Evolutionary conservation across 1,140 invertebrate genomes (phyloP).

Genomic region (Scaptomyza hsui): DNA sequence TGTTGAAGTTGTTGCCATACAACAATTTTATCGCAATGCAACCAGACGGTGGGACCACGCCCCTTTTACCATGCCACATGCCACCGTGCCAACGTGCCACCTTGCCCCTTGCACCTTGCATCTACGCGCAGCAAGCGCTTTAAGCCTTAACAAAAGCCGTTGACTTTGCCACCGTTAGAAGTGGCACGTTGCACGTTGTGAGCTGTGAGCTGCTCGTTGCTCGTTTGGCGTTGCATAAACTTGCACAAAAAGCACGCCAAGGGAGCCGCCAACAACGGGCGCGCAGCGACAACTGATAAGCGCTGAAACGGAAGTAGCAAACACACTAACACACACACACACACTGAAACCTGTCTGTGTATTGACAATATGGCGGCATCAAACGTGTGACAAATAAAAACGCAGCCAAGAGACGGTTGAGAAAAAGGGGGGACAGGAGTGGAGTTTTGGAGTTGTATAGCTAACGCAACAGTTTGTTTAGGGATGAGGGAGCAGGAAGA

Average conservation of each 20-base stretch:
- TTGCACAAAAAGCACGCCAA: slow-evolving; percentile 66
- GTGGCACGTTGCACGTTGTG: slow-evolving; percentile 40
- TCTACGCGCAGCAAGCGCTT: slow-evolving; percentile 2
- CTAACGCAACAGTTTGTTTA: slow-evolving; percentile 63
- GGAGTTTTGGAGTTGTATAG: slow-evolving; percentile 2
- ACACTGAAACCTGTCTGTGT: slow-evolving; percentile 13
- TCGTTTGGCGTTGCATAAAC: slow-evolving; percentile 59
- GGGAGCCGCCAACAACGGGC: slow-evolving; percentile 53
- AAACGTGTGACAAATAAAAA: slow-evolving; percentile 58
- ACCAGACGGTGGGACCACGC: slow-evolving; percentile 50
- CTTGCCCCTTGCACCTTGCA: not conserved
- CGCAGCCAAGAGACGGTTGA: slow-evolving; percentile 36
- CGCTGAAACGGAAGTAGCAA: slow-evolving; percentile 58
- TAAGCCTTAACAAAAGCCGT: slow-evolving; percentile 65
- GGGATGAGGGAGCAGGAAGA: not conserved
- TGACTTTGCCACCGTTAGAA: slow-evolving; percentile 49
- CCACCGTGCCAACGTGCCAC: too few relatives aligned
- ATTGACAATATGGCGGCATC: slow-evolving; percentile 47
- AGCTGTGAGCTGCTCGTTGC: slow-evolving; percentile 26
- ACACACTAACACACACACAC: slow-evolving; percentile 24
- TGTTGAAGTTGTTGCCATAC: slow-evolving; percentile 55
- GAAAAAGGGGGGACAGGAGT: not conserved
- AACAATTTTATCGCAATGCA: slow-evolving; percentile 66
- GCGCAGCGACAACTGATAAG: slow-evolving; percentile 69
- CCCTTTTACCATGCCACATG: not conserved